These are phyloP conservation scores for Dolomedes plantarius DNA, from an alignment of 2,888 invertebrate species.

Conservation along the genomic window DNA sequence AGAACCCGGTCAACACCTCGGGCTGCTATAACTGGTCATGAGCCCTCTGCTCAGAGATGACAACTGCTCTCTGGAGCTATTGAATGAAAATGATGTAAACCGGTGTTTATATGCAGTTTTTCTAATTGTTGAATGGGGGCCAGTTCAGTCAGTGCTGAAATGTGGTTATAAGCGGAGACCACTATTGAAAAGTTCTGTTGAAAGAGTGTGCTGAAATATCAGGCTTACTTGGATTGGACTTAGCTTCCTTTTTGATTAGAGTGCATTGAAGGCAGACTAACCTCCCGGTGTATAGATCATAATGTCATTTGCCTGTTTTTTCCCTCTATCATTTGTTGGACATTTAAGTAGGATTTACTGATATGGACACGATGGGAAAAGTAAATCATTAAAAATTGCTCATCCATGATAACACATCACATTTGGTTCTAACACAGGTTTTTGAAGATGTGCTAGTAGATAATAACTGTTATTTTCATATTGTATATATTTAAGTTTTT, in stretches of 20 bases:
- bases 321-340: constrained; percentile 29
- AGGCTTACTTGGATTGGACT: constrained; percentile 31
- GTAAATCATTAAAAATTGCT: constrained; percentile 26
- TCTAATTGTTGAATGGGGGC: constrained; percentile 9
- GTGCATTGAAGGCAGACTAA: constrained; percentile 9
- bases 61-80: constrained; percentile 3
- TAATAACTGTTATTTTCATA: neutral
- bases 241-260: constrained; percentile 45
- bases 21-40: constrained; percentile 57
- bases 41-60: constrained; percentile 64
- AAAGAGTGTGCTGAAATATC: neutral
- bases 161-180: neutral
- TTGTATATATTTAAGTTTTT: constrained; percentile 19
- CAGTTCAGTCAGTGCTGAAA: constrained; percentile 10
- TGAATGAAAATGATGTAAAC: neutral
- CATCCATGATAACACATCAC: constrained; percentile 9
- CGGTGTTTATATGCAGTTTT: neutral
- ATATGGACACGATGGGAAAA: neutral
- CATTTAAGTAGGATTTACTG: constrained; percentile 37
- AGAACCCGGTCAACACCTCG: constrained; percentile 70
- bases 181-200: neutral
- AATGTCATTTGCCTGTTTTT: neutral
- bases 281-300: constrained; percentile 40
- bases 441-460: neutral
- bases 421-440: constrained; percentile 6